Conservation (phyloP, 2,888 invertebrate genomes). For the Clepsis dumicolana region DNA sequence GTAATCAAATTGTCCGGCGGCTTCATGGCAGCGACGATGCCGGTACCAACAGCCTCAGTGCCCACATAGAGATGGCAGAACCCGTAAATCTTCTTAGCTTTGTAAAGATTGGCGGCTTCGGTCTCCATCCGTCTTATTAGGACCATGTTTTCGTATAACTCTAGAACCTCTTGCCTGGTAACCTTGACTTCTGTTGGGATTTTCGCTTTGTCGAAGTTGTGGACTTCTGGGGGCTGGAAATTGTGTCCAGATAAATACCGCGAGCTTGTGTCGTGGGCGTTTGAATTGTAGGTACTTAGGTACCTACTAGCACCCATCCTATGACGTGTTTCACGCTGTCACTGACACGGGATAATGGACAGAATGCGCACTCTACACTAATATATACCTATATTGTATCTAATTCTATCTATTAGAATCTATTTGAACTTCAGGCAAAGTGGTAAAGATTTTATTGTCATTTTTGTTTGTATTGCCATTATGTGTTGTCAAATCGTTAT, state of each 20-base stretch:
- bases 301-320: too few species aligned
- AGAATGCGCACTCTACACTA: too few species aligned
- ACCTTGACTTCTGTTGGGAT: conserved; percentile 86
- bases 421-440: too few species aligned
- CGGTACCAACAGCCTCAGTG: conserved; percentile 85
- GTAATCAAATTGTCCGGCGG: conserved; percentile 94
- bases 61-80: conserved; percentile 98
- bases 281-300: too few species aligned
- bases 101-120: conserved; percentile 95
- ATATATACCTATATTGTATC: too few species aligned
- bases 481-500: too few species aligned
- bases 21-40: conserved; percentile 92
- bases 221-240: conserved; percentile 24
- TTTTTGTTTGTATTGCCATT: too few species aligned
- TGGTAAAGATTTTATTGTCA: too few species aligned
- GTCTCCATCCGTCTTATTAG: conserved; percentile 95
- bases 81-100: conserved; percentile 95
- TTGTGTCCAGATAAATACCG: not conserved
- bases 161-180: conserved; percentile 91
- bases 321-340: too few species aligned
- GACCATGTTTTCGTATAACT: conserved; percentile 90
- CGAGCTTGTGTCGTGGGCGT: not conserved
- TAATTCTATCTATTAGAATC: too few species aligned
- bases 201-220: conserved; percentile 31
- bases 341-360: too few species aligned